These are phyloP conservation scores for Microtus richardsoni DNA, from an alignment of 2,113 vertebrate genomes.

Conservation along the genomic window DNA sequence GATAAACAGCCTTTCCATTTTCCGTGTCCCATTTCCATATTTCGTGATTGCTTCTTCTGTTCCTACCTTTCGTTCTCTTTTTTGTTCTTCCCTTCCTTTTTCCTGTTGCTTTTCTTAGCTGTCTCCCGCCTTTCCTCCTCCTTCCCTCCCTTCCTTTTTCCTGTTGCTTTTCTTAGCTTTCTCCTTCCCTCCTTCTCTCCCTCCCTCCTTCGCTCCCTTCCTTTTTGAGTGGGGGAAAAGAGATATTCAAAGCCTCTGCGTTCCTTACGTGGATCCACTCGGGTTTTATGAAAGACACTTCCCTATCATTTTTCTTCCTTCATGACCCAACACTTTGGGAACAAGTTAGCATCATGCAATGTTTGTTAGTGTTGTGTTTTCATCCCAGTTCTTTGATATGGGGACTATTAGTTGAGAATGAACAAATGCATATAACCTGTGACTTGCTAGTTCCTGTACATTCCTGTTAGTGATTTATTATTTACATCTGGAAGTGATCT, in stretches of 20 bases:
- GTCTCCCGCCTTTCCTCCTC: no score
- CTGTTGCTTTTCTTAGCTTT: neutral
- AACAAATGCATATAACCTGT: conserved; percentile 76
- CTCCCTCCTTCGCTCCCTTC: no score
- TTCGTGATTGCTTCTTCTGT: neutral
- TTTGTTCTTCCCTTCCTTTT: neutral
- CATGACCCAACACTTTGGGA: neutral
- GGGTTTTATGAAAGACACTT: neutral
- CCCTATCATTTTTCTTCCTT: neutral
- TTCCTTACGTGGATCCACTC: neutral
- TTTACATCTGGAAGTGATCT: conserved; percentile 83
- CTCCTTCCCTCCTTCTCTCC: no score
- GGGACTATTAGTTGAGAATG: conserved; percentile 74
- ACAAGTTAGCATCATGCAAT: neutral
- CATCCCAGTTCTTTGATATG: conserved; percentile 38
- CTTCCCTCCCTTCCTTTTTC: no score
- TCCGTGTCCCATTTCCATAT: neutral
- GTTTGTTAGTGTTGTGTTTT: neutral
- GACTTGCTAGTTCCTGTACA: conserved; percentile 79
- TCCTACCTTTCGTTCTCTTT: neutral
- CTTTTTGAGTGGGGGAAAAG: no score
- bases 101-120: neutral
- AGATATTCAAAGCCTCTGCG: neutral
- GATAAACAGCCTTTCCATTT: neutral
- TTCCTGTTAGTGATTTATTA: conserved; percentile 83